A percentile compares a stretch with the other conserved stretches of the same genome.
Conservation (phyloP, 2,113 vertebrate genomes). For the Pycnonotus jocosus region DNA sequence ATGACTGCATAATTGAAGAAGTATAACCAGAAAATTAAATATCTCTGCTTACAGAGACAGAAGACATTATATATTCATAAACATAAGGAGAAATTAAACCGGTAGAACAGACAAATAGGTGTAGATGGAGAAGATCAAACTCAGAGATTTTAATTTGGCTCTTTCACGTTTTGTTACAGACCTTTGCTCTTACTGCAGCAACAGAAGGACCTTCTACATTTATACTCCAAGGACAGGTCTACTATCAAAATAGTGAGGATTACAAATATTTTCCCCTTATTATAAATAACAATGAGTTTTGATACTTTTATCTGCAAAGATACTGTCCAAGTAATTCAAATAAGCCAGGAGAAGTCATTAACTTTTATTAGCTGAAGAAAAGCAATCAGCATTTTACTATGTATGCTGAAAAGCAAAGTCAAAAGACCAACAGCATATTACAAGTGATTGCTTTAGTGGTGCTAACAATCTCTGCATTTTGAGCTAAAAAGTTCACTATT, state of each 20-base stretch:
- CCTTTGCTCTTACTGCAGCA: neutral
- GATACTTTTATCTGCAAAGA: neutral
- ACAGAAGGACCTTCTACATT: neutral
- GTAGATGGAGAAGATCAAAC: neutral
- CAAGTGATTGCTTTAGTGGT: neutral
- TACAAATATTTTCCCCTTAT: neutral
- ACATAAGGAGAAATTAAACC: neutral
- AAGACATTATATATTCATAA: neutral
- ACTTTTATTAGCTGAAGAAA: neutral
- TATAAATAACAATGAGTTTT: neutral
- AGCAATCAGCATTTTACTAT: neutral
- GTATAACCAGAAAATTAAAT: neutral
- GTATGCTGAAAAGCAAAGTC: neutral
- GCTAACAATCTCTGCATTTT: neutral
- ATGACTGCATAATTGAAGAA: neutral
- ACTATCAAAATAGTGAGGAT: neutral
- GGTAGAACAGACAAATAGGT: neutral
- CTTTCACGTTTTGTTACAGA: neutral
- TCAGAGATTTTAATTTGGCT: neutral
- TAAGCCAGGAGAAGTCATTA: neutral
- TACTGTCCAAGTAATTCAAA: neutral
- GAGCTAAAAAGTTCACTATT: neutral
- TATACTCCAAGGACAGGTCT: neutral
- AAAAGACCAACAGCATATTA: neutral
- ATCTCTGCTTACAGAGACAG: neutral